Percentiles rank a stretch among this genome's conserved stretches.
phyloP scores from a whole-genome alignment of 2,888 invertebrate genomes.

The Nipponacmea schrenckii region DNA sequence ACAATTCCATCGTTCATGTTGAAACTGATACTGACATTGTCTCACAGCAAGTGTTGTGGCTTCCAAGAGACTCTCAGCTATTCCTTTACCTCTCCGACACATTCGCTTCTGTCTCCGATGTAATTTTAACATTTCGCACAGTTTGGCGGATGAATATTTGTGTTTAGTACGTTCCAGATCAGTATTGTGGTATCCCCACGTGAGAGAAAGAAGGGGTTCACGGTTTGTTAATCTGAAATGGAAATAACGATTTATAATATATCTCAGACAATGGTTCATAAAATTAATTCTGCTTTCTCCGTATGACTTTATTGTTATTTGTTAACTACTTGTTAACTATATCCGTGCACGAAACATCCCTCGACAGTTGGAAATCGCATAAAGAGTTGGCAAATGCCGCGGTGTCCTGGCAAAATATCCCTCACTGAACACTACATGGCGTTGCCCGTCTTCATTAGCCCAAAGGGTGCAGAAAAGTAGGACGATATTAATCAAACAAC shows the following conservation, averaged over 20 bases:
- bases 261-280: neutral
- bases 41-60: conserved; percentile 91
- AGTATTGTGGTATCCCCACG: conserved; percentile 15
- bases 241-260: too few species aligned
- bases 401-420: too few species aligned
- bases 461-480: neutral
- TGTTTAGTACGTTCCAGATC: neutral
- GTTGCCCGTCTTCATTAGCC: too few species aligned
- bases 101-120: conserved; percentile 81
- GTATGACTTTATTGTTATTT: neutral
- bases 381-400: too few species aligned
- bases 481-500: too few species aligned
- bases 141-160: conserved; percentile 34
- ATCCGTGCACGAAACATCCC: too few species aligned
- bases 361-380: too few species aligned
- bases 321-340: neutral
- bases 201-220: conserved; percentile 36
- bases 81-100: conserved; percentile 90
- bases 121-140: conserved; percentile 52
- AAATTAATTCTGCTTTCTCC: neutral
- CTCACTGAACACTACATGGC: too few species aligned
- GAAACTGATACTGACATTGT: conserved; percentile 94
- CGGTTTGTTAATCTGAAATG: conserved; percentile 39
- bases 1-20: conserved; percentile 94
- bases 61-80: conserved; percentile 87